Conservation (phyloP, 2,888 invertebrate species). For the Parascotia fuliginaria region DNA sequence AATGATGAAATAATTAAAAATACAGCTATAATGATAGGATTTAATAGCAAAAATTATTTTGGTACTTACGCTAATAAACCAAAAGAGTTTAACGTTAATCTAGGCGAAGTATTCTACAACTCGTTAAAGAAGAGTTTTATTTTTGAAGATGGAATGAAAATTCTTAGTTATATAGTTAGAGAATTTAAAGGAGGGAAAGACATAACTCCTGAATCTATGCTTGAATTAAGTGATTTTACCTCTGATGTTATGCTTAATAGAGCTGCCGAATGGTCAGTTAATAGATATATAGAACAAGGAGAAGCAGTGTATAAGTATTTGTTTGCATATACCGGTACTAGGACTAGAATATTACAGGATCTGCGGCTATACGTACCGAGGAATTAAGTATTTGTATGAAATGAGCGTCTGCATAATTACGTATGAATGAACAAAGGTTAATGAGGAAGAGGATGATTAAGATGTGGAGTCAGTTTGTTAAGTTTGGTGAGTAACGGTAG, state of each 20-base stretch:
- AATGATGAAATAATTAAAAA: slow-evolving; percentile 36
- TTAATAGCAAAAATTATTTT: slow-evolving; percentile 57
- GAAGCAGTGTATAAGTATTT: slow-evolving; percentile 50
- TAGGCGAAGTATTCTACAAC: slow-evolving; percentile 21
- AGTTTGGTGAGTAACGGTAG: slow-evolving; percentile 50
- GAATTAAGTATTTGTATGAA: slow-evolving; percentile 55
- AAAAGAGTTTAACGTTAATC: slow-evolving; percentile 30
- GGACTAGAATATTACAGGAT: slow-evolving; percentile 48
- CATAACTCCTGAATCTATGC: slow-evolving; percentile 43
- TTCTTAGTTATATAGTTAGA: slow-evolving; percentile 36
- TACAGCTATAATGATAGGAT: slow-evolving; percentile 53
- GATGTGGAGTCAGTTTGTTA: slow-evolving; percentile 64
- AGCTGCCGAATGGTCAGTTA: slow-evolving; percentile 53
- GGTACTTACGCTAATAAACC: slow-evolving; percentile 37
- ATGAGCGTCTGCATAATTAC: slow-evolving; percentile 12
- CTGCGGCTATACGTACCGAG: slow-evolving; percentile 53
- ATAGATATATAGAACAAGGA: slow-evolving; percentile 48
- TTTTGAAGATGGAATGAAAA: slow-evolving; percentile 21
- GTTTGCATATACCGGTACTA: slow-evolving; percentile 54
- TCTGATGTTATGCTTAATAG: slow-evolving; percentile 50
- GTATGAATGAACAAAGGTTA: slow-evolving; percentile 44
- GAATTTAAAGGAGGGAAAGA: slow-evolving; percentile 47
- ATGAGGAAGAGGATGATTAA: slow-evolving; percentile 55
- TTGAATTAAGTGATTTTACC: slow-evolving; percentile 49
- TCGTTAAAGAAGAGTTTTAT: slow-evolving; percentile 14